Evolutionary conservation across 2,113 vertebrate species (phyloP), one percentile per base, ranked within the genome.

Genomic region (Cardinalis cardinalis): DNA sequence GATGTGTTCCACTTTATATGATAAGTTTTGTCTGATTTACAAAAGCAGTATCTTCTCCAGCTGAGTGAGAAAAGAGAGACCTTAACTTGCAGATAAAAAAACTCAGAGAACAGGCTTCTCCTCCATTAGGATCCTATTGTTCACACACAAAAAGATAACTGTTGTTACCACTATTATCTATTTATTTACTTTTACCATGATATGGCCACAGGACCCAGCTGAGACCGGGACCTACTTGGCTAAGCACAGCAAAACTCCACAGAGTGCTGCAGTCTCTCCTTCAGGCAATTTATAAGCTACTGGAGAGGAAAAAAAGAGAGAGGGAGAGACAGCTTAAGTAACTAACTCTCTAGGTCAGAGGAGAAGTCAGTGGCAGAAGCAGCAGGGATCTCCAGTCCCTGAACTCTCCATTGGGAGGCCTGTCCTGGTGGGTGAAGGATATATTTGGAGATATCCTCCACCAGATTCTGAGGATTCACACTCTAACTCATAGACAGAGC

Each of bases 11-110:
- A 78, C 86, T 93, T 88, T 88, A 76, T 46, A 72, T 87, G 49
- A 38, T 71, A 94, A 69, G 29, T 88, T 87, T 91, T 78, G 61
- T 43, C 49, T 89, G 84, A 87, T 92, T 95, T 81, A 61, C 72
- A 95, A 94, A 89, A 84, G 51, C 83, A 52, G 71, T 58, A 81
- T 82, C 41, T 90, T 86, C 65, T 79, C 72, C 40, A 86, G 72
- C 76, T 90, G 88, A 74, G 43, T 56, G 68, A 93, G 31, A 38
- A 87, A 93, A 89, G 32, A 82, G 53, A 91, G 34, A 95, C 80
- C 59, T 85, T 71, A 29, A 49, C 52, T 74, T 64, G 70, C 40
- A 87, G 51, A 87, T 59, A 46, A 82, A 88, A 63, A 29, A 25
- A 43, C 18, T 89, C 61, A 56, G 77, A 93, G 48, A 66, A 87